These are phyloP conservation scores for Stramonita haemastoma DNA, from an alignment of 2,888 invertebrate species.

Conservation along the genomic window DNA sequence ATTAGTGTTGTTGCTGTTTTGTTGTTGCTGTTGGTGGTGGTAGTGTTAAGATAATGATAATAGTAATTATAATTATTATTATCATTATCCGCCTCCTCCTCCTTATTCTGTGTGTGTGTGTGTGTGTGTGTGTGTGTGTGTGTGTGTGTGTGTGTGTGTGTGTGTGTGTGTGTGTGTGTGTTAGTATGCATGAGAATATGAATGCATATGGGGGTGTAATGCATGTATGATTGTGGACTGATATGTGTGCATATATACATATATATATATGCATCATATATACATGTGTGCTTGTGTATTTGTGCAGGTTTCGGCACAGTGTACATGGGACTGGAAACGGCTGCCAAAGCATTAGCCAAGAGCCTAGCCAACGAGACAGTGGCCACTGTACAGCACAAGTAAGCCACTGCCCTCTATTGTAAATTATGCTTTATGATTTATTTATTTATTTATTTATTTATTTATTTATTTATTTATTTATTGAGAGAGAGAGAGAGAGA, in stretches of 20 bases:
- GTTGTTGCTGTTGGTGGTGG: too few species aligned
- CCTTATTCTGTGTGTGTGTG: too few species aligned
- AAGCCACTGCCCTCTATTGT: slow-evolving; percentile 66
- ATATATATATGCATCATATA: background rate
- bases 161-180: background rate
- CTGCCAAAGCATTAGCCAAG: slow-evolving; percentile 83
- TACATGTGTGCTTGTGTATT: background rate
- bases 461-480: too few species aligned
- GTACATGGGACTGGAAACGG: slow-evolving; percentile 85
- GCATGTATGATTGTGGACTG: background rate
- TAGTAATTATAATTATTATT: too few species aligned
- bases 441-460: background rate
- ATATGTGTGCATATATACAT: background rate
- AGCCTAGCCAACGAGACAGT: slow-evolving; percentile 85
- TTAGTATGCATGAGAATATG: background rate
- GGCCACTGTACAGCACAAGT: slow-evolving; percentile 86
- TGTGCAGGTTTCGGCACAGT: slow-evolving; percentile 83
- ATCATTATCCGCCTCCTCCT: too few species aligned
- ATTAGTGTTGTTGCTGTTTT: too few species aligned
- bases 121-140: too few species aligned
- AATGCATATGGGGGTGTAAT: background rate
- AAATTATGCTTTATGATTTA: background rate
- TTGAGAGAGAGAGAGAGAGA: too few species aligned
- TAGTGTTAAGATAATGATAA: too few species aligned
- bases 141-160: background rate